A percentile compares a stretch with the other conserved stretches of the same genome.
Evolutionary conservation across 2,797 vertebrate genomes (phyloP).

Genomic region (Chaunax sp.): DNA sequence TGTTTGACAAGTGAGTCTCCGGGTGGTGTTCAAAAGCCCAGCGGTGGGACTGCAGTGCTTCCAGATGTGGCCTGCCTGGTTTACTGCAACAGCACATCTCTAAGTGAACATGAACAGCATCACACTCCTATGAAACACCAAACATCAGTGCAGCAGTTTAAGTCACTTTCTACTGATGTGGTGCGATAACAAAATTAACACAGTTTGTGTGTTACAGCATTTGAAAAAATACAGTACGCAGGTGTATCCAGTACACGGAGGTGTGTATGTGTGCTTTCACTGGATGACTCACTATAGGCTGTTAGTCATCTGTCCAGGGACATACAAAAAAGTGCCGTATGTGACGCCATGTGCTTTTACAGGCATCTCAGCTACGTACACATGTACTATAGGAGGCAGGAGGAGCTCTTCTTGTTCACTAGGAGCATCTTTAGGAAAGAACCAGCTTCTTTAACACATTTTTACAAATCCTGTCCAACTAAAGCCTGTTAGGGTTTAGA

Average conservation of each 20-base stretch:
- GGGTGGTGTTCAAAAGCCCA: conserved; percentile 63
- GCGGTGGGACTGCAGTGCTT: conserved; percentile 69
- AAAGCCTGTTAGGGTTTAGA: too few relatives aligned
- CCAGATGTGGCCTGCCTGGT: conserved; percentile 78
- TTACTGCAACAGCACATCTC: conserved; percentile 58
- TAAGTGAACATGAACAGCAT: conserved; percentile 49
- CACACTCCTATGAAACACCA: too few relatives aligned
- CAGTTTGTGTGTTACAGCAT: conserved; percentile 35
- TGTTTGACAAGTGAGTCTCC: conserved; percentile 76
- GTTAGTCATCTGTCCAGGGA: conserved; percentile 66
- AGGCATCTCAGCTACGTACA: conserved; percentile 49
- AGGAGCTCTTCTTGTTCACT: conserved; percentile 54
- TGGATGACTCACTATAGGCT: conserved; percentile 56
- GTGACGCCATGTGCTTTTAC: conserved; percentile 57
- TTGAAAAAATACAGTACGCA: background rate
- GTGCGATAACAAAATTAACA: conserved; percentile 38
- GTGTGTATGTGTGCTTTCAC: conserved; percentile 21
- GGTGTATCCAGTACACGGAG: conserved; percentile 6
- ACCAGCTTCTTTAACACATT: background rate
- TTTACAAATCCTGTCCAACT: too few relatives aligned
- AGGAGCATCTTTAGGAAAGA: conserved; percentile 28
- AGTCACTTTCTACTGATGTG: conserved; percentile 47
- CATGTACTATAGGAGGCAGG: conserved; percentile 21
- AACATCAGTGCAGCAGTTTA: conserved; percentile 24
- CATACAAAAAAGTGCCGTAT: conserved; percentile 51